Conservation (phyloP, 2,888 invertebrate genomes). For the Protophormia terraenovae region DNA sequence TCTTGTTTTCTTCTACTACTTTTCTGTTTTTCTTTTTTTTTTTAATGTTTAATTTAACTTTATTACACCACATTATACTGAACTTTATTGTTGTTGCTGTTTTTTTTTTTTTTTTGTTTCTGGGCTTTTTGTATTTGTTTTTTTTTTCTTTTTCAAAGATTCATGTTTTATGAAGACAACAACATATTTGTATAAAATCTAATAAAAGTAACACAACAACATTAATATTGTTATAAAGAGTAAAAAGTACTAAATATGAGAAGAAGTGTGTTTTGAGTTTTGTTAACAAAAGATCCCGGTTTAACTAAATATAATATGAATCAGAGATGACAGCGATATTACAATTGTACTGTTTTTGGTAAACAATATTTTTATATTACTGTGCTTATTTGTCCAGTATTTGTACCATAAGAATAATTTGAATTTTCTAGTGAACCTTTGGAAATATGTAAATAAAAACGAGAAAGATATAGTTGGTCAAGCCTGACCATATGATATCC, state of each 20-base stretch:
- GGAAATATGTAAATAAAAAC: too few species aligned
- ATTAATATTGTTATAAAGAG: neutral
- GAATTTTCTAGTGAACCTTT: too few species aligned
- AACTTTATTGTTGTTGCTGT: neutral
- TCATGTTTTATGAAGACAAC: neutral
- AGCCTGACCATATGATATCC: too few species aligned
- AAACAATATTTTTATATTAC: too few species aligned
- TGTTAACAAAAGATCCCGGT: neutral
- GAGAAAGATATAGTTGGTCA: too few species aligned
- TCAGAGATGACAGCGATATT: neutral
- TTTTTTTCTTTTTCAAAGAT: neutral
- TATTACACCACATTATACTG: constrained; percentile 8
- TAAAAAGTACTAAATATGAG: neutral
- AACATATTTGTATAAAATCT: neutral
- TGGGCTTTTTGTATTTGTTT: neutral
- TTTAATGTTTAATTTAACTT: constrained; percentile 22
- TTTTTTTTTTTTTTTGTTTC: neutral
- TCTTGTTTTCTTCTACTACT: neutral
- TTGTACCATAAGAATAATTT: too few species aligned
- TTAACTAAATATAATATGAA: neutral
- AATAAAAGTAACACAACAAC: neutral
- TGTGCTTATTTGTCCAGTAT: too few species aligned
- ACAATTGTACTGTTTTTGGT: neutral
- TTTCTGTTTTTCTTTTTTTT: neutral
- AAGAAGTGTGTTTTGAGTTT: neutral